A percentile compares a stretch with the other conserved stretches of the same genome.
Conservation (phyloP, 1,140 invertebrate species). For the Penaeus japonicus region DNA sequence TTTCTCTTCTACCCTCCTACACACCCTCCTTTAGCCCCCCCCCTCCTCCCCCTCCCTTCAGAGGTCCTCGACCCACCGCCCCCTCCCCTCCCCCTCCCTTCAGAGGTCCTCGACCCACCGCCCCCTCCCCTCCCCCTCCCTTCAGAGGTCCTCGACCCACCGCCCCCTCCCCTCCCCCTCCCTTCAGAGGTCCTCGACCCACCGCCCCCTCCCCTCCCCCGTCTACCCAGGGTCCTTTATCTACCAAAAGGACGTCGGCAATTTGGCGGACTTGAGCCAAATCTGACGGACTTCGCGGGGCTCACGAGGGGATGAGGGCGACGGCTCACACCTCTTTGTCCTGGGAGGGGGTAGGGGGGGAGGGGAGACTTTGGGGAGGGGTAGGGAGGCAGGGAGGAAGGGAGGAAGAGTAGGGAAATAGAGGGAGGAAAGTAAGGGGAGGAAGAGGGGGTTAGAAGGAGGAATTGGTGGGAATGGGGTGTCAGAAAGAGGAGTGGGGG, state of each 20-base stretch:
- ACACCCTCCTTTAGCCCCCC: too few relatives aligned
- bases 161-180: background rate
- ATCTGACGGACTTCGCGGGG: constrained; percentile 9
- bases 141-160: too few relatives aligned
- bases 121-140: background rate
- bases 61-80: too few relatives aligned
- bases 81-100: background rate
- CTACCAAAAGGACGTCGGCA: constrained; percentile 15
- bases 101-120: background rate
- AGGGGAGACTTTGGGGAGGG: background rate
- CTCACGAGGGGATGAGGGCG: constrained; percentile 1
- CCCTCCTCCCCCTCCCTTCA: too few relatives aligned
- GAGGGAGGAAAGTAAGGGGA: background rate
- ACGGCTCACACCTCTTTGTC: constrained; percentile 6
- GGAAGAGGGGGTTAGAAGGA: background rate
- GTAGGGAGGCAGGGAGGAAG: background rate
- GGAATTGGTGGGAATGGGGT: background rate
- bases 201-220: too few relatives aligned
- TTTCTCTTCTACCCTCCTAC: too few relatives aligned
- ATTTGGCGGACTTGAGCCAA: constrained; percentile 23
- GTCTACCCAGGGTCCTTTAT: background rate
- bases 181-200: too few relatives aligned
- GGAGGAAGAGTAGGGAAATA: background rate
- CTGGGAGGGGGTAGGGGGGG: background rate
- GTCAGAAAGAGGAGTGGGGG: background rate